Percentiles rank a stretch among this genome's conserved stretches.
phyloP scores from a whole-genome alignment of 2,797 vertebrate genomes.

The Adrianichthys oophorus region DNA sequence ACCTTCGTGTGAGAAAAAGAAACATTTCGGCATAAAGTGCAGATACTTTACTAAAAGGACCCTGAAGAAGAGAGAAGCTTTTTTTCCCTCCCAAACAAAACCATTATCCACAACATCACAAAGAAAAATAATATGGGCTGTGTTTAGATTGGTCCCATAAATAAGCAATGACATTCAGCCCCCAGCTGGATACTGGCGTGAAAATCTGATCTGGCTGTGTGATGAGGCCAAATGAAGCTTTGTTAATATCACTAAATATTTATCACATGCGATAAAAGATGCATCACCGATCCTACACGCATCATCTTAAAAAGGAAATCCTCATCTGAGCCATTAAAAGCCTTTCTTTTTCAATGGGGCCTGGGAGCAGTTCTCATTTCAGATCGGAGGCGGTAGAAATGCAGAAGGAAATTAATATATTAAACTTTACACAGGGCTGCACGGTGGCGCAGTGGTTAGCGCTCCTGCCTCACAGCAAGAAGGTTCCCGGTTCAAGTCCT shows the following conservation, averaged over 20 bases:
- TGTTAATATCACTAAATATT: constrained; percentile 64
- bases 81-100: constrained; percentile 15
- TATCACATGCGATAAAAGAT: constrained; percentile 59
- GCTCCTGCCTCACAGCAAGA: too few relatives aligned
- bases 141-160: constrained; percentile 42
- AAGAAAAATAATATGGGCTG: constrained; percentile 24
- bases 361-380: constrained; percentile 5
- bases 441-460: too few relatives aligned
- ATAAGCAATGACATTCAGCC: constrained; percentile 53
- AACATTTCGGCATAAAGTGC: too few relatives aligned
- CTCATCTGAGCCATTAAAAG: constrained; percentile 27
- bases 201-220: constrained; percentile 49
- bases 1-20: neutral
- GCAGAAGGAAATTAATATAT: too few relatives aligned
- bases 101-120: constrained; percentile 14
- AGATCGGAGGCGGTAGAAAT: constrained; percentile 1
- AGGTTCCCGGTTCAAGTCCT: too few relatives aligned
- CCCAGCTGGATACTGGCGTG: constrained; percentile 30
- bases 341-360: neutral
- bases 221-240: constrained; percentile 43
- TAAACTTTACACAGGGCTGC: too few relatives aligned
- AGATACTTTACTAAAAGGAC: too few relatives aligned
- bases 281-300: constrained; percentile 31
- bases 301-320: constrained; percentile 17
- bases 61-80: too few relatives aligned